Conservation (phyloP, 2,888 invertebrate species). For the Watsonalla cultraria region DNA sequence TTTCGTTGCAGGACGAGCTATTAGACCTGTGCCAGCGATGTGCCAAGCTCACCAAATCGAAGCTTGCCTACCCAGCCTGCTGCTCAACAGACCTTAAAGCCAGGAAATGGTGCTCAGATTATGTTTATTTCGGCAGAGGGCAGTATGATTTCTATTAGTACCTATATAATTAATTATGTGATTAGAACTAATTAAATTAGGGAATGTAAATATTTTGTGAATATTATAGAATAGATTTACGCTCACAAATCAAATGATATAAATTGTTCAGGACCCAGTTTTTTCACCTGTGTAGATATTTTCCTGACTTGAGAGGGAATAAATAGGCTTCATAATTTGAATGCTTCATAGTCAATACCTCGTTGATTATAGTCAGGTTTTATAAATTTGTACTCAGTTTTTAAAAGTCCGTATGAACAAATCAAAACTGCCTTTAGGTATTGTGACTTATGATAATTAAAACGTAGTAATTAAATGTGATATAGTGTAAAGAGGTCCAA, state of each 20-base stretch:
- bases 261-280: too few species aligned
- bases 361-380: too few species aligned
- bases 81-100: constrained; percentile 78
- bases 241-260: too few species aligned
- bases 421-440: too few species aligned
- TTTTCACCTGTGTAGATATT: too few species aligned
- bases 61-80: constrained; percentile 78
- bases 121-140: constrained; percentile 75
- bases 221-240: too few species aligned
- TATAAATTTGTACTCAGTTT: too few species aligned
- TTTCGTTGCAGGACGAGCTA: constrained; percentile 62
- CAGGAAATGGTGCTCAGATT: constrained; percentile 78
- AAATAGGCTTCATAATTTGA: too few species aligned
- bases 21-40: constrained; percentile 80
- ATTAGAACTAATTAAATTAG: neutral
- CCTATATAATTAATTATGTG: neutral
- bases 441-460: too few species aligned
- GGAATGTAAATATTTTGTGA: neutral
- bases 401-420: too few species aligned
- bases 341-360: too few species aligned
- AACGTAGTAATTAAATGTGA: neutral
- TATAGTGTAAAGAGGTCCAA: neutral
- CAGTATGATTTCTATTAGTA: constrained; percentile 50
- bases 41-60: constrained; percentile 80
- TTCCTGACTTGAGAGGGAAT: too few species aligned